Evolutionary conservation across 2,113 vertebrate species (phyloP).

Genomic region (Poeciliopsis retropinna): DNA sequence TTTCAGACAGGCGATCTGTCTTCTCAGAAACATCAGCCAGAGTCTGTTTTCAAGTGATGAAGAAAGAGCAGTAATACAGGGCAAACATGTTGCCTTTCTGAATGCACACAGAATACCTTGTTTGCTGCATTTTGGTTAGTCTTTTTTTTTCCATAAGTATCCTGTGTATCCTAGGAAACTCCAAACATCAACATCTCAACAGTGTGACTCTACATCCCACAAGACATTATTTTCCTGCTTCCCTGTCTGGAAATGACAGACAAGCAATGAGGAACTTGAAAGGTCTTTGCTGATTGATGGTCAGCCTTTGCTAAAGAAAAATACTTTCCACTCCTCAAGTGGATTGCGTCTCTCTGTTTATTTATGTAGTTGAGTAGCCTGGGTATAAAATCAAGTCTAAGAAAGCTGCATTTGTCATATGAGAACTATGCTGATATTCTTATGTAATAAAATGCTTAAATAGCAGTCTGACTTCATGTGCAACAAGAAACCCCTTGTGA

Average conservation of each 20-base stretch:
- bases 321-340: conserved; percentile 9
- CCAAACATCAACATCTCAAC: neutral
- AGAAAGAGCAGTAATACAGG: conserved; percentile 6
- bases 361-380: conserved; percentile 4
- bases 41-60: conserved; percentile 39
- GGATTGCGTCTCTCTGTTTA: conserved; percentile 21
- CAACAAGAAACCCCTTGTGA: conserved; percentile 18
- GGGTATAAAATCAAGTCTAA: conserved; percentile 5
- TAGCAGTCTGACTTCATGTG: conserved; percentile 35
- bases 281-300: conserved; percentile 41
- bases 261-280: conserved; percentile 39
- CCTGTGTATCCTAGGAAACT: neutral
- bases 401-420: conserved; percentile 5
- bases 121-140: neutral
- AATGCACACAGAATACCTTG: neutral
- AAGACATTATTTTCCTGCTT: conserved; percentile 17
- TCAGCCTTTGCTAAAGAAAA: conserved; percentile 7
- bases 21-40: conserved; percentile 8
- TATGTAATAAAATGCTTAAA: conserved; percentile 39
- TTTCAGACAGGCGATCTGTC: conserved; percentile 1
- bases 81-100: neutral
- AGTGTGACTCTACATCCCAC: conserved; percentile 13
- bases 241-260: conserved; percentile 27
- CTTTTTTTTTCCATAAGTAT: neutral
- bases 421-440: conserved; percentile 38